Percentiles rank a stretch among this genome's conserved stretches.
Evolutionary conservation across 23 tunicate genomes (phyloP).

Genomic region (Diplosoma virens): DNA sequence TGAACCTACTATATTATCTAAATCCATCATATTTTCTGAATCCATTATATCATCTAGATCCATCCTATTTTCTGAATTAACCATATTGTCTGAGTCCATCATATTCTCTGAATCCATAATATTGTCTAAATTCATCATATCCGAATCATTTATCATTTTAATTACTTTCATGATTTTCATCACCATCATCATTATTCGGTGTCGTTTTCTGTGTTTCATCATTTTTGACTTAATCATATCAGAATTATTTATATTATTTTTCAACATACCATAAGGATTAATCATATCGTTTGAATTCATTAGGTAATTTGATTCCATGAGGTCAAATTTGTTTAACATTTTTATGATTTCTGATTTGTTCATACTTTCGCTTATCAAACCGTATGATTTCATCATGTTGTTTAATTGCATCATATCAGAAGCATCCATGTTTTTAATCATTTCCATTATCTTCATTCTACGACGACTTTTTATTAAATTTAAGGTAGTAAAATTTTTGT

Average conservation of each 20-base stretch:
- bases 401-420: neutral
- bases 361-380: neutral
- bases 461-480: no score
- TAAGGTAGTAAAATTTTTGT: no score
- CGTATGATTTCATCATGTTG: neutral
- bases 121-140: neutral
- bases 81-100: neutral
- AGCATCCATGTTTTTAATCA: neutral
- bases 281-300: no score
- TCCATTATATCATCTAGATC: neutral
- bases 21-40: neutral
- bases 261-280: no score
- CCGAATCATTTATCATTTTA: neutral
- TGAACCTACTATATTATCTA: neutral
- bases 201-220: neutral
- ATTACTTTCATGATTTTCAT: neutral
- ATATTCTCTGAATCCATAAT: neutral
- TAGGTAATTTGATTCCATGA: no score
- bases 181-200: neutral
- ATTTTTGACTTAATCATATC: neutral
- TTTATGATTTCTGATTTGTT: neutral
- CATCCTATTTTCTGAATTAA: neutral
- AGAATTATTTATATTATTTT: no score
- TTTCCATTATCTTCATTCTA: no score
- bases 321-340: neutral